These are phyloP conservation scores for Philereme vetulata DNA, from an alignment of 2,888 invertebrate species.

Conservation along the genomic window DNA sequence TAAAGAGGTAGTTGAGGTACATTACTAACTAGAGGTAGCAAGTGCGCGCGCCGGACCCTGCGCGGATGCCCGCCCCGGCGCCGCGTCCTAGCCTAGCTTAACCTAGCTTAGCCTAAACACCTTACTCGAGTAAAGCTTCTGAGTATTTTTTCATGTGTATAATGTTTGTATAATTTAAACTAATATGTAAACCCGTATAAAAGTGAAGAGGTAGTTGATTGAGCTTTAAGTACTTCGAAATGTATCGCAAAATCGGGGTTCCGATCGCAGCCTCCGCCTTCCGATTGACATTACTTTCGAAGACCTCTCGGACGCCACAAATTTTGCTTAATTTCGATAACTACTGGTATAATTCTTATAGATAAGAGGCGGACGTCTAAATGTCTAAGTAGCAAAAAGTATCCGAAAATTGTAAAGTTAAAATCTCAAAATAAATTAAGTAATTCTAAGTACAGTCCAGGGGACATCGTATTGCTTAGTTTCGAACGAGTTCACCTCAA, in stretches of 20 bases:
- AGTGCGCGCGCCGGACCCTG: slow-evolving; percentile 74
- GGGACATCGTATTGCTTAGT: slow-evolving; percentile 76
- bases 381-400: slow-evolving; percentile 76
- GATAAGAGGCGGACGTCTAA: slow-evolving; percentile 79
- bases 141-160: slow-evolving; percentile 82
- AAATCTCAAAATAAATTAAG: slow-evolving; percentile 82
- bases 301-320: slow-evolving; percentile 50
- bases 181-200: slow-evolving; percentile 84
- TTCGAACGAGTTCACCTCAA: slow-evolving; percentile 71
- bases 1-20: slow-evolving; percentile 83
- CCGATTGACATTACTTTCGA: slow-evolving; percentile 37
- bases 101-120: slow-evolving; percentile 66
- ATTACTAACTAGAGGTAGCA: slow-evolving; percentile 70
- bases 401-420: slow-evolving; percentile 78
- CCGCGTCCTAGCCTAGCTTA: slow-evolving; percentile 43
- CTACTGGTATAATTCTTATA: slow-evolving; percentile 68
- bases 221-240: slow-evolving; percentile 81
- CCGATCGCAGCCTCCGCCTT: slow-evolving; percentile 53
- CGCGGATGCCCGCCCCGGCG: slow-evolving; percentile 74
- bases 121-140: slow-evolving; percentile 83
- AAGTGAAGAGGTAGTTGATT: slow-evolving; percentile 83
- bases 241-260: slow-evolving; percentile 73
- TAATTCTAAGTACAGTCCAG: slow-evolving; percentile 82
- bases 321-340: slow-evolving; percentile 52
- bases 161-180: slow-evolving; percentile 80